Base-by-base conservation (phyloP, 1,140 invertebrate genomes). In the Bombus balteatus region DNA sequence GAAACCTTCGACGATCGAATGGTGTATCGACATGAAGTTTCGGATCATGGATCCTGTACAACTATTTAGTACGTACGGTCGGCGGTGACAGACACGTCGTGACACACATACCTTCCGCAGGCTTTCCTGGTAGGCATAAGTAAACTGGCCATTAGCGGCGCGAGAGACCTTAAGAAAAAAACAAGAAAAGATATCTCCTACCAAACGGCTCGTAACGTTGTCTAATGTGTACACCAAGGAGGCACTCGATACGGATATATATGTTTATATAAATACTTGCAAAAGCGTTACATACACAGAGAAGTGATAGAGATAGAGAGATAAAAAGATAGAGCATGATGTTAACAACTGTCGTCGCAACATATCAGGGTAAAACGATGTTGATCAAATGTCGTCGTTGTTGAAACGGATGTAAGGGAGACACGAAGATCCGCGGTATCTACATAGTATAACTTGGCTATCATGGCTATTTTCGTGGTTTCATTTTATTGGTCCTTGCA, bases 111-210 rank as follows among this genome's bases (percentile, higher is more conserved):
- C 95, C 95, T 95, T 95, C 92, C 92, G 94, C 89, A 95, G 94
- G 89, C 92, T 95, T 93, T 95, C 95, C 94, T 95, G 94, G 95
- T 94, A 95, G 95, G 94, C 94, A 95, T 94, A 95, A 95, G 93
- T 93, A 95, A 95, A 95, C 94, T 95, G 94, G 93, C 94, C 94
- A 94, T 95, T 95, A 94, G 90, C 89, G 91, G 90, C 92, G 91
- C 94, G 93, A 94, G 93, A 93, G 91, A 94, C 94, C 95, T 95
- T 95, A 91, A 93, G 93, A 94, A 94, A 95, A 95, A 94, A 95
- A 93, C 86, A 93, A 93, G 93, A 93, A 94, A 93, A 93, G 88
- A 93, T 87, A 93, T 93, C 92, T 93, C 91, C 93, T 92, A 93
- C 92, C 92, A 89, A 92, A 92, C 86, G 88, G 89, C 88, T 92